Evolutionary conservation across 2,113 vertebrate species (phyloP), one percentile per base, ranked within the genome.

Genomic region (Gyps fulvus): DNA sequence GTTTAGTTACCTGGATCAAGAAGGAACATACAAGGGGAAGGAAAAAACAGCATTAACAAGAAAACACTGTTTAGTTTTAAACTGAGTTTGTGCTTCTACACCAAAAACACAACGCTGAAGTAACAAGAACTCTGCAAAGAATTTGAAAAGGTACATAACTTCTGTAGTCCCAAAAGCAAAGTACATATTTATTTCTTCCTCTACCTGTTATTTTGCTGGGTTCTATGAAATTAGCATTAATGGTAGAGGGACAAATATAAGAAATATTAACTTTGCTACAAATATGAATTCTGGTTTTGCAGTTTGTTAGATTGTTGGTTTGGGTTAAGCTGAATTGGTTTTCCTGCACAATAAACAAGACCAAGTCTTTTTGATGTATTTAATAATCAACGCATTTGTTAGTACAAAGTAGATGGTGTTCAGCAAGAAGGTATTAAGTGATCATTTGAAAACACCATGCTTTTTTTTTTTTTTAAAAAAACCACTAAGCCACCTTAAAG

Each of bases 61-160:
- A 93, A 87, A 93, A 96, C 72, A 95, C 79, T 71, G 76, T 61
- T 92, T 29, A 94, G 57, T 84, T 96, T 92, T 93, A 95, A 92
- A 94, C 81, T 92, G 90, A 85, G 36, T 90, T 94, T 97, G 96
- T 96, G 95, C 95, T 96, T 97, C 93, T 94, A 90, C 90, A 93
- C 36, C 92, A 95, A 95, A 89, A 96, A 36, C 49, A 91, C 90
- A 96, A 93, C 92, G 95, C 43, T 90, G 59, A 91, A 91, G 32
- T 89, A 90, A 85, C 83, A 89, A 79, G 80, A 96, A 95, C 42
- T 91, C 67, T 72, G 83, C 36, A 42, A 93, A 89, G 88, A 94
- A 82, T 66, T 83, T 76, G 38, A 79, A 74, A 79, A 92, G 23
- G 40, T 87, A 87, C 38, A 7, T 69, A 82, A 84, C 40, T 85